These are phyloP conservation scores for Dendrolimus kikuchii DNA, from an alignment of 1,140 invertebrate genomes.

Conservation along the genomic window DNA sequence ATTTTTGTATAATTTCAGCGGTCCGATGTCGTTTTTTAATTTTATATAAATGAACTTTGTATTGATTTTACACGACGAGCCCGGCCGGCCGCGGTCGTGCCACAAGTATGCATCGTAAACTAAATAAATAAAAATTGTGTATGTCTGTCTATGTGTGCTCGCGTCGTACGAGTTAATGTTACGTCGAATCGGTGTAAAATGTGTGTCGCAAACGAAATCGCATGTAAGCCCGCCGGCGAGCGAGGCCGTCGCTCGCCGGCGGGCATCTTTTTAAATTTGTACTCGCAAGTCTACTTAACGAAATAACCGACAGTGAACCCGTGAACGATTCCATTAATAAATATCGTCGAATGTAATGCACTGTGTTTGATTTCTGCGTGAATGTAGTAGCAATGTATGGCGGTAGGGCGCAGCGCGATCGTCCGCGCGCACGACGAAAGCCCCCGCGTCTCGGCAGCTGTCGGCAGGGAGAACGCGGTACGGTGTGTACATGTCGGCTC, in stretches of 20 bases:
- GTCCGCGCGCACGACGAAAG: constrained; percentile 64
- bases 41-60: constrained; percentile 72
- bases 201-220: constrained; percentile 67
- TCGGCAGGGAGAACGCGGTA: constrained; percentile 64
- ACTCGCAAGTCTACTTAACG: constrained; percentile 70
- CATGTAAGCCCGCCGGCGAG: constrained; percentile 64
- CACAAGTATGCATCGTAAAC: constrained; percentile 63
- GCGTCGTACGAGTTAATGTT: constrained; percentile 70
- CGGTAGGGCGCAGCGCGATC: constrained; percentile 55
- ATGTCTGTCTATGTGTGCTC: constrained; percentile 72
- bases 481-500: constrained; percentile 49
- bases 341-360: constrained; percentile 72
- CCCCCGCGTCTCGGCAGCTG: constrained; percentile 62
- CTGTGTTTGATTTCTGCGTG: constrained; percentile 58
- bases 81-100: constrained; percentile 64
- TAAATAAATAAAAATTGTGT: constrained; percentile 56
- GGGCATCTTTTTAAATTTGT: constrained; percentile 70
- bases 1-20: constrained; percentile 73
- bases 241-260: constrained; percentile 39
- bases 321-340: constrained; percentile 74
- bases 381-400: no score
- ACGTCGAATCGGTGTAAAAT: constrained; percentile 71
- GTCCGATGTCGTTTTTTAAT: constrained; percentile 73
- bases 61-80: constrained; percentile 73
- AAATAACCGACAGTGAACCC: constrained; percentile 70